Evolutionary conservation across 2,113 vertebrate genomes (phyloP).

Genomic region (Epinephelus fuscoguttatus): DNA sequence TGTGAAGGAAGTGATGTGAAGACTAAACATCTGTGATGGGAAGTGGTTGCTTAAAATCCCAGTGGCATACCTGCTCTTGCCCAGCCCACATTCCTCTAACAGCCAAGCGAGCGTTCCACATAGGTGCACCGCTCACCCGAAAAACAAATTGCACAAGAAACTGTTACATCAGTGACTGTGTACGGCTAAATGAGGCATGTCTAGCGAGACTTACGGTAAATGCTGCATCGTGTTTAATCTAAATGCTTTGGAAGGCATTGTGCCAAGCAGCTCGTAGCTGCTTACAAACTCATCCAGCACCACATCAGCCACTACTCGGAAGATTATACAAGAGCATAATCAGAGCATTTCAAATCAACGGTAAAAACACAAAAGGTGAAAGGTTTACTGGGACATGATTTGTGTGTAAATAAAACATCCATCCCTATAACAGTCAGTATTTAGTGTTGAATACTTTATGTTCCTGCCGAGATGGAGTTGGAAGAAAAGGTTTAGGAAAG

Average conservation of each 20-base stretch:
- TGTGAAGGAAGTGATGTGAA: conserved; percentile 44
- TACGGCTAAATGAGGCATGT: conserved; percentile 46
- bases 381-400: conserved; percentile 13
- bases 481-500: not conserved
- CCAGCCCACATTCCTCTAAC: conserved; percentile 37
- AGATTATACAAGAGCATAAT: conserved; percentile 57
- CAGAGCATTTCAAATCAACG: conserved; percentile 9
- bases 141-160: conserved; percentile 14
- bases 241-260: conserved; percentile 39
- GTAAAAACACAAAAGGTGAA: conserved; percentile 6
- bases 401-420: conserved; percentile 2
- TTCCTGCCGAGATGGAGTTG: not conserved
- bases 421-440: not conserved
- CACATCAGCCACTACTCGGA: conserved; percentile 11
- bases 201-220: conserved; percentile 35
- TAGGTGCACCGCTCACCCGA: not conserved
- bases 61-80: conserved; percentile 50
- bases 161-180: conserved; percentile 29
- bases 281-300: conserved; percentile 48
- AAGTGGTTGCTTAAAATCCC: conserved; percentile 36
- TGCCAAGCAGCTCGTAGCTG: conserved; percentile 51
- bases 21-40: conserved; percentile 55
- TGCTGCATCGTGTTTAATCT: conserved; percentile 52
- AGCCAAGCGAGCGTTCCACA: conserved; percentile 9
- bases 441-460: conserved; percentile 10